These are phyloP conservation scores for Julus scanicus DNA, from an alignment of 2,888 invertebrate species.

Conservation along the genomic window DNA sequence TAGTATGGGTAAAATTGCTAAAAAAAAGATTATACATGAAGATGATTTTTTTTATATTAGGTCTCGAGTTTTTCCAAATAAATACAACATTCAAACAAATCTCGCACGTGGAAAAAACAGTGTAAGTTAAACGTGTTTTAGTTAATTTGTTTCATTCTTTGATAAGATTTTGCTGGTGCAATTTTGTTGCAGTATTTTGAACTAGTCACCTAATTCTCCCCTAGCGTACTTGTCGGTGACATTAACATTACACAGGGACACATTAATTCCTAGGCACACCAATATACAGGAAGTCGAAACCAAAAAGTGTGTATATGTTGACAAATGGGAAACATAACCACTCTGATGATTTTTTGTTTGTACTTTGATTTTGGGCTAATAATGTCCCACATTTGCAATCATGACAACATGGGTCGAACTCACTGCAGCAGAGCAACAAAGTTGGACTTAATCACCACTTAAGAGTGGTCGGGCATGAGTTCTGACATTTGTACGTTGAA, in stretches of 20 bases:
- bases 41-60: too few relatives aligned
- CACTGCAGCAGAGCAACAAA: background rate
- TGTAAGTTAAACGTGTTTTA: too few relatives aligned
- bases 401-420: background rate
- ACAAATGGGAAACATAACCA: conserved; percentile 11
- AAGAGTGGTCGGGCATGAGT: background rate
- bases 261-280: conserved; percentile 2
- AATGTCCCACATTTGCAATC: background rate
- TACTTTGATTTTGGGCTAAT: conserved; percentile 3
- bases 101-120: too few relatives aligned
- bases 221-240: background rate
- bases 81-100: too few relatives aligned
- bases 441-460: conserved; percentile 14
- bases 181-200: background rate
- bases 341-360: background rate
- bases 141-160: too few relatives aligned
- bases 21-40: too few relatives aligned
- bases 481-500: background rate
- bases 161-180: too few relatives aligned
- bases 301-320: background rate
- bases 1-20: too few relatives aligned
- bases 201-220: background rate
- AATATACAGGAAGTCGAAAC: background rate
- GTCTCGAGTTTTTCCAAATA: too few relatives aligned
- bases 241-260: conserved; percentile 6